phyloP scores from a whole-genome alignment of 2,113 vertebrate species.

The Saguinus imperator region DNA sequence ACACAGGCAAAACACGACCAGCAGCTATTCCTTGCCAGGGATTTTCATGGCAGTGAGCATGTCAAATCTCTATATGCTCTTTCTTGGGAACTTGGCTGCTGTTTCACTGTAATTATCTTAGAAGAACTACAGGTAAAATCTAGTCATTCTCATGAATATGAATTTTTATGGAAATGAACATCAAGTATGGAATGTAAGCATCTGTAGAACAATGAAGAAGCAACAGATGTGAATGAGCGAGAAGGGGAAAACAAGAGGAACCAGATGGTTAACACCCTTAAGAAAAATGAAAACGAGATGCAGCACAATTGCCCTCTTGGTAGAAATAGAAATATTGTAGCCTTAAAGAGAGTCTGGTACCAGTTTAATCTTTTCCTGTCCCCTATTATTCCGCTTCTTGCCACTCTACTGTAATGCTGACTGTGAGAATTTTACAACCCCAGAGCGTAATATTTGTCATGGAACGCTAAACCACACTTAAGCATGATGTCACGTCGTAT shows the following conservation, averaged over 20 bases:
- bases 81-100: conserved; percentile 38
- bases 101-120: conserved; percentile 29
- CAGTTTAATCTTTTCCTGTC: not conserved
- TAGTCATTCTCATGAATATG: conserved; percentile 55
- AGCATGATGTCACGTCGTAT: not conserved
- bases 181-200: conserved; percentile 58
- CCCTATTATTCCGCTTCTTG: not conserved
- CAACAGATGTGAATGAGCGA: conserved; percentile 64
- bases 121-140: conserved; percentile 60
- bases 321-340: conserved; percentile 28
- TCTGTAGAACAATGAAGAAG: conserved; percentile 53
- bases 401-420: not conserved
- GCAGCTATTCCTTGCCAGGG: conserved; percentile 15
- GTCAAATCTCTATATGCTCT: conserved; percentile 20
- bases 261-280: conserved; percentile 64
- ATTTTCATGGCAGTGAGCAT: conserved; percentile 24
- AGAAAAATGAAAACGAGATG: conserved; percentile 23
- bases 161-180: conserved; percentile 67
- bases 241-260: conserved; percentile 48
- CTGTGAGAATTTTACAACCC: not conserved
- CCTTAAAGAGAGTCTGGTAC: not conserved
- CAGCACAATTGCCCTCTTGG: conserved; percentile 5
- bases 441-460: not conserved
- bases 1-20: conserved; percentile 42
- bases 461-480: not conserved